Evolutionary conservation across 2,888 invertebrate species (phyloP).

Genomic region (Teleiodes luculella): DNA sequence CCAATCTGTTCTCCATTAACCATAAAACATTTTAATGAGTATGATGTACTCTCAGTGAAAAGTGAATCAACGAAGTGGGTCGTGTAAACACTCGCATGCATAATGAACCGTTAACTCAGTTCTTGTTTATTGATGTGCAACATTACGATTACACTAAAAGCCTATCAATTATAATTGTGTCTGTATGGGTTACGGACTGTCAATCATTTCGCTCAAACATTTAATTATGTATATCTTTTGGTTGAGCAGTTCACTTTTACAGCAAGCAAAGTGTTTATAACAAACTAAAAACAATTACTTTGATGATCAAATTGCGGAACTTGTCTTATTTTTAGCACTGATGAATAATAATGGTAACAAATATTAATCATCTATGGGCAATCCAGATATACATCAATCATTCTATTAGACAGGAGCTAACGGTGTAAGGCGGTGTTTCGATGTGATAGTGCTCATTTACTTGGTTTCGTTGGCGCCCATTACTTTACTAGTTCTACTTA

Average conservation of each 20-base stretch:
- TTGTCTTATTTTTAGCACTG: conserved; percentile 34
- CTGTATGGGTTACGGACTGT: conserved; percentile 40
- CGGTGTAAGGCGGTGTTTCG: conserved; percentile 46
- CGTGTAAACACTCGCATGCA: conserved; percentile 33
- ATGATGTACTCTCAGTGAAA: conserved; percentile 34
- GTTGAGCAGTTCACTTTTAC: conserved; percentile 42
- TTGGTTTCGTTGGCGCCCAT: conserved; percentile 52
- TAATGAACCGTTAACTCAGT: conserved; percentile 41
- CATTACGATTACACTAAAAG: conserved; percentile 48
- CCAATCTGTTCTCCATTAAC: conserved; percentile 35
- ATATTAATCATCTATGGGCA: conserved; percentile 38
- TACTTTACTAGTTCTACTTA: conserved; percentile 53
- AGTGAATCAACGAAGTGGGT: conserved; percentile 40
- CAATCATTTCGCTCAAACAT: conserved; percentile 42
- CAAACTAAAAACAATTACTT: conserved; percentile 44
- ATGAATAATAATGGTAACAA: conserved; percentile 51
- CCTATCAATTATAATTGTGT: conserved; percentile 45
- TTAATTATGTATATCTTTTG: conserved; percentile 36
- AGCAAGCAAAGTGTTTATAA: conserved; percentile 34
- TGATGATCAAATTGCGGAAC: conserved; percentile 22
- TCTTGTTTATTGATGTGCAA: conserved; percentile 46
- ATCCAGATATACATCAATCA: conserved; percentile 42
- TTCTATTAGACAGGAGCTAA: conserved; percentile 42
- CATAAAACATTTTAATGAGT: conserved; percentile 22
- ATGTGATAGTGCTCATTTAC: conserved; percentile 47